Evolutionary conservation across 2,888 invertebrate species (phyloP).

Genomic region (Hypomecis punctinalis): DNA sequence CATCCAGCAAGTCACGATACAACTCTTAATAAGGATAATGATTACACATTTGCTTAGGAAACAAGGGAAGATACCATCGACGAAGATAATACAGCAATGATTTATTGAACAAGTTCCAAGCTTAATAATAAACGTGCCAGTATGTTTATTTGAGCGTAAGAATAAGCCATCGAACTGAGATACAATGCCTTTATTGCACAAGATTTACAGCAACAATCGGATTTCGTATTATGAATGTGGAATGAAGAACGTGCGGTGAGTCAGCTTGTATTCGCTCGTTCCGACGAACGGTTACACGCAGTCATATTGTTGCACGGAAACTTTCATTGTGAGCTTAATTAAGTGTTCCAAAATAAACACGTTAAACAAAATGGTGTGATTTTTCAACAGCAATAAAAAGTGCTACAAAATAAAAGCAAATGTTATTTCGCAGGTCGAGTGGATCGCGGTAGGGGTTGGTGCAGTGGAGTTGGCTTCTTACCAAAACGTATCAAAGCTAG

Average conservation of each 20-base stretch:
- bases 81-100: slow-evolving; percentile 35
- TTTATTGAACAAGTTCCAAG: slow-evolving; percentile 46
- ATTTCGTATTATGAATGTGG: slow-evolving; percentile 67
- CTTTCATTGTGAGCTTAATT: slow-evolving; percentile 54
- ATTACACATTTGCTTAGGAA: slow-evolving; percentile 28
- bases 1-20: too few species aligned
- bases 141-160: slow-evolving; percentile 53
- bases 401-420: slow-evolving; percentile 57
- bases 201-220: slow-evolving; percentile 69
- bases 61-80: slow-evolving; percentile 28
- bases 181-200: slow-evolving; percentile 68
- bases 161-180: slow-evolving; percentile 48
- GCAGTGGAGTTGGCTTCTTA: slow-evolving; percentile 76
- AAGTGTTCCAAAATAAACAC: slow-evolving; percentile 49
- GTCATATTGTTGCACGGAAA: slow-evolving; percentile 50
- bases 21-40: slow-evolving; percentile 15
- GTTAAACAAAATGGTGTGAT: slow-evolving; percentile 18
- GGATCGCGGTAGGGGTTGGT: slow-evolving; percentile 51
- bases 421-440: slow-evolving; percentile 62
- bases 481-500: slow-evolving; percentile 83
- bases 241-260: slow-evolving; percentile 59
- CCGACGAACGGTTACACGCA: slow-evolving; percentile 52
- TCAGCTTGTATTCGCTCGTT: slow-evolving; percentile 57
- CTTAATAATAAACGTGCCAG: slow-evolving; percentile 40
- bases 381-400: slow-evolving; percentile 31